These are phyloP conservation scores for Leucopsar rothschildi DNA, from an alignment of 2,113 vertebrate species.

Conservation along the genomic window DNA sequence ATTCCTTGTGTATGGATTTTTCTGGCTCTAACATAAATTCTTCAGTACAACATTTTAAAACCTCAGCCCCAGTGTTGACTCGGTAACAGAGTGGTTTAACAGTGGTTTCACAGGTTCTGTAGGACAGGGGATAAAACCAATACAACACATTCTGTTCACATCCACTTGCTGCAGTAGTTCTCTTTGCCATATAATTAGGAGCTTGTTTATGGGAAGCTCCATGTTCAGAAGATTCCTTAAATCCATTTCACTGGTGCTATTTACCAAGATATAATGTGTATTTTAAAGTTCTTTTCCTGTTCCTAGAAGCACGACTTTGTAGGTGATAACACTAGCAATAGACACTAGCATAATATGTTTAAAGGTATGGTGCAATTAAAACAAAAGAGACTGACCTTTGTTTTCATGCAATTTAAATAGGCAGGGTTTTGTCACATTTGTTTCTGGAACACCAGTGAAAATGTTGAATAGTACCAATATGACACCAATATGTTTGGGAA, in stretches of 20 bases:
- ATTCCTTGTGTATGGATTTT: background rate
- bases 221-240: background rate
- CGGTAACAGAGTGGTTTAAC: background rate
- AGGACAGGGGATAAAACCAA: background rate
- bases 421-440: background rate
- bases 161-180: background rate
- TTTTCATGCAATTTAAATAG: background rate
- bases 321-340: background rate
- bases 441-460: background rate
- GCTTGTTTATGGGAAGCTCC: background rate
- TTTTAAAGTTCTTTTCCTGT: background rate
- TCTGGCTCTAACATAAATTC: background rate
- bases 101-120: background rate
- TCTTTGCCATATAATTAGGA: background rate
- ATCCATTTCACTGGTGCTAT: background rate
- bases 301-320: background rate
- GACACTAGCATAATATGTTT: background rate
- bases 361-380: background rate
- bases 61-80: background rate
- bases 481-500: background rate
- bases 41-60: background rate
- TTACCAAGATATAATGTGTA: background rate
- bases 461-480: background rate
- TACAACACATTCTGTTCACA: background rate
- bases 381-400: background rate